Evolutionary conservation across 2,113 vertebrate genomes (phyloP), one percentile per base, ranked within the genome.

Genomic region (Misgurnus anguillicaudatus): DNA sequence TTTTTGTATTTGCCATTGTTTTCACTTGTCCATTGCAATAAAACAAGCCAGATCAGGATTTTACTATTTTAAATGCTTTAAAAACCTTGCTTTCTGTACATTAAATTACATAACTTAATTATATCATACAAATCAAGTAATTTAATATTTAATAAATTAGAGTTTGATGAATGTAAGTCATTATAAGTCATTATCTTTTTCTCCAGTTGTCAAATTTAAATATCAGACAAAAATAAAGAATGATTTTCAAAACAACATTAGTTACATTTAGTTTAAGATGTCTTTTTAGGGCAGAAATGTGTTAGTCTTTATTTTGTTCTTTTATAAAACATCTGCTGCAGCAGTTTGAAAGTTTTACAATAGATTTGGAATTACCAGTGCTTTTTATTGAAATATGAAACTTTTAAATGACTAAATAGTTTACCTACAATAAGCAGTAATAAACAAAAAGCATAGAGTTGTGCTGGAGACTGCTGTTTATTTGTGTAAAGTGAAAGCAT

Each of bases 271-370:
- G 17, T 14, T 21, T 42, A 41, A 17, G n/a, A 21, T 21, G 4
- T 58, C 36, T 21, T 8, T 73, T 73, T 58, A 9, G 53, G 16
- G 13, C 38, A 60, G 36, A 60, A 72, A 41, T 72, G 69, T 58
- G 6, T 10, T 4, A 24, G 17, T 58, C 8, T 57, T 58, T 17
- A 55, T 55, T 55, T 6, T 14, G 10, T 53, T 17, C 17, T n/a
- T 72, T 72, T 57, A 53, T 58, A 17, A 57, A 55, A 57, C 2
- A 42, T 72, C 38, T 58, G 3, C 13, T 73, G 38, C n/a, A 9
- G 69, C 42, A 53, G 36, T 72, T 41, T 41, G n/a, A 57, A 36
- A 9, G 21, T 10, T 71, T 39, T 41, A 8, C 65, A 48, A 45
- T 11, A 68, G 9, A 14, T 5, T 70, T 17, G 38, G 53, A 16